Conservation (phyloP, 2,888 invertebrate genomes). For the Flabesymbios commensalis region DNA sequence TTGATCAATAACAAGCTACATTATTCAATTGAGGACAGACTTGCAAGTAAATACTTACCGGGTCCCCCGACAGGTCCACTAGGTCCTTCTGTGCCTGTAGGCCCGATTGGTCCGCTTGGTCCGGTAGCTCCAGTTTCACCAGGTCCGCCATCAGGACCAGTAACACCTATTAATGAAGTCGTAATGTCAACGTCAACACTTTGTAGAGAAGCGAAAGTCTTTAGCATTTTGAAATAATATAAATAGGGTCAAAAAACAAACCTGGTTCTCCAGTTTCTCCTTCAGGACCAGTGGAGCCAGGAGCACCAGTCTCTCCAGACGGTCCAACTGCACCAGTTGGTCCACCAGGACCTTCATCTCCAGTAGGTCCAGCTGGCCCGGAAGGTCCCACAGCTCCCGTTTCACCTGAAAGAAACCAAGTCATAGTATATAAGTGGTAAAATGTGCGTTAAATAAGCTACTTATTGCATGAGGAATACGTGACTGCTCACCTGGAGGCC, state of each 20-base stretch:
- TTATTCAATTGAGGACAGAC: too few species aligned
- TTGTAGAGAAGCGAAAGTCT: too few species aligned
- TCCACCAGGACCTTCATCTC: slow-evolving; percentile 27
- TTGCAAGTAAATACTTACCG: too few species aligned
- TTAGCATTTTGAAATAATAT: too few species aligned
- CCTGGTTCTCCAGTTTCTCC: slow-evolving; percentile 21
- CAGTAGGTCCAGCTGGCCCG: slow-evolving; percentile 29
- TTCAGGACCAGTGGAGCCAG: slow-evolving; percentile 12
- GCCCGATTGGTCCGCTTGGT: slow-evolving; percentile 20
- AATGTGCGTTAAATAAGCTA: too few species aligned
- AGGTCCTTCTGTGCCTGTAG: too few species aligned
- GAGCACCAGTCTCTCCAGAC: slow-evolving; percentile 18
- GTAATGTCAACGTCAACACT: too few species aligned
- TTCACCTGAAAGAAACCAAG: too few species aligned
- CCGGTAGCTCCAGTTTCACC: slow-evolving; percentile 25
- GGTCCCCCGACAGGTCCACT: slow-evolving; percentile 14
- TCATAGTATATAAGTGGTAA: too few species aligned
- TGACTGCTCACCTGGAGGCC: slow-evolving; percentile 8
- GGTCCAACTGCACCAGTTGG: slow-evolving; percentile 38
- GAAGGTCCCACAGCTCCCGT: slow-evolving; percentile 1
- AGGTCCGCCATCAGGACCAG: slow-evolving; percentile 11
- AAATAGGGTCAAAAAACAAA: too few species aligned
- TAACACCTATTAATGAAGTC: too few species aligned
- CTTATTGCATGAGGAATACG: not conserved
- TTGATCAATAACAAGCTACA: too few species aligned